Evolutionary conservation across 2,113 vertebrate species (phyloP).

Genomic region (Pseudorasbora parva): DNA sequence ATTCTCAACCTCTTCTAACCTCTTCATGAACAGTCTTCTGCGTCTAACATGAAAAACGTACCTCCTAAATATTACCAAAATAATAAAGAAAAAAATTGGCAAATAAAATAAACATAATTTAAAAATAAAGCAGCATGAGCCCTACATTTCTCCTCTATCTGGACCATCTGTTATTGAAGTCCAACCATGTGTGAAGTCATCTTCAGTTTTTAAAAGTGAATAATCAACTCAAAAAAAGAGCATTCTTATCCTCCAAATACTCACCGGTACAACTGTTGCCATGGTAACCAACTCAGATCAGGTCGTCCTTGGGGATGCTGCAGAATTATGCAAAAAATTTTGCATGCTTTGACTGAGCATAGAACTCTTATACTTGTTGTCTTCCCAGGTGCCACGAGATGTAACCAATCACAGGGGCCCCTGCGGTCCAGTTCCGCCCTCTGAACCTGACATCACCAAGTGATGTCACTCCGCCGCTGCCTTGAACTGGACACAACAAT

Average conservation of each 20-base stretch:
- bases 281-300: conserved; percentile 56
- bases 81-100: background rate
- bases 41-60: background rate
- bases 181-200: background rate
- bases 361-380: conserved; percentile 59
- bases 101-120: too few species aligned
- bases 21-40: background rate
- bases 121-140: background rate
- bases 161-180: conserved; percentile 5
- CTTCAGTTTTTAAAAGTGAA: background rate
- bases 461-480: conserved; percentile 58
- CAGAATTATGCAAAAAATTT: background rate
- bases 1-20: background rate
- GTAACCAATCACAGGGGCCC: conserved; percentile 57
- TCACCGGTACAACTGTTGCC: conserved; percentile 78
- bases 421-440: conserved; percentile 49
- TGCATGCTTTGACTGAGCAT: background rate
- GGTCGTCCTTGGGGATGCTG: background rate
- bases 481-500: conserved; percentile 45
- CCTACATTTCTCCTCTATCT: background rate
- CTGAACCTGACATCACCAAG: conserved; percentile 51
- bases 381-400: background rate
- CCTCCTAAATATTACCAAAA: background rate
- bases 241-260: conserved; percentile 54
- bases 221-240: background rate